Base-by-base conservation (phyloP, 2,113 vertebrate species). In the Labeo rohita region DNA sequence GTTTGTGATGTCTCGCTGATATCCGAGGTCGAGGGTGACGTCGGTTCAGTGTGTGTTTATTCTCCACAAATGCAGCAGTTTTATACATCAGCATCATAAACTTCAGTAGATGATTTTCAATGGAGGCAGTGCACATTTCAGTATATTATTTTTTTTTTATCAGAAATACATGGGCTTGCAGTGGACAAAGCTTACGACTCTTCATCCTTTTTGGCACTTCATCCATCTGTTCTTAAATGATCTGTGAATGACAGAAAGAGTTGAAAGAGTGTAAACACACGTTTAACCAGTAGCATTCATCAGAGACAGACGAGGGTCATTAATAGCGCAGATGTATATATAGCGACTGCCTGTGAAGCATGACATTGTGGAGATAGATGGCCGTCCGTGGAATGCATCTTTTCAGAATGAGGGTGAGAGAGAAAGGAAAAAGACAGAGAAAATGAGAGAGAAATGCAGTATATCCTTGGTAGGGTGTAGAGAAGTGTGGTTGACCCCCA, bases 181-280 rank as follows among this genome's bases (percentile, higher is more conserved):
- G 9, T 21, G 65, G 47, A 68, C 80, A 43, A 28, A 11, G 4
- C 28, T 65, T 83, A 8, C 6, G 15, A 70, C 15, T 68, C 80
- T 15, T 66, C 68, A 28, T 90, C 12, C 77, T 8, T 79, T 73
- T 50, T 85, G 72, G 45, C 72, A 52, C 43, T 84, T 73, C 11
- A 18, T 66, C 66, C 43, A 54, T 85, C 10, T 6, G 2, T 21
- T 72, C 65, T 36, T 45, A 83, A 83, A 72, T 83, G 16, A 52
- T 66, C 63, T 82, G 56, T 36, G 16, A 70, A 83, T 54, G 63
- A 72, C 28, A 36, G 49, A 34, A 66, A 28, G 61, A 80, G 78
- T 63, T 15, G 39, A 80, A 65, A 80, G 63, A 50, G 65, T 54
- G 9, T 54, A 72, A 83, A 83, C 49, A 28, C 39, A 54, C 43